Evolutionary conservation across 2,113 vertebrate species (phyloP).

Genomic region (Percina caprodes): DNA sequence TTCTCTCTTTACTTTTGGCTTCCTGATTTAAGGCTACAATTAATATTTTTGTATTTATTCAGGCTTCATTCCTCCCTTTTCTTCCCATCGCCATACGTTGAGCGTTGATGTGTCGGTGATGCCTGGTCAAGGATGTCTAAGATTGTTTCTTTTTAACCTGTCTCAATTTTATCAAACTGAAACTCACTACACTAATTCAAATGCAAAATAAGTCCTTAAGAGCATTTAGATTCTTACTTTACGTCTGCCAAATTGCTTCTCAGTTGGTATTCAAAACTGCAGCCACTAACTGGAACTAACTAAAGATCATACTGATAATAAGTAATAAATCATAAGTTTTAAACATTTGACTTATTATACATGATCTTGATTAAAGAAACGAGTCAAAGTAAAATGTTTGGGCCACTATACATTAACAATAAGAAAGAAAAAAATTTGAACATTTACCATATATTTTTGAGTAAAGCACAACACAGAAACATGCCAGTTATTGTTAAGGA

Average conservation of each 20-base stretch:
- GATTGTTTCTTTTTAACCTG: background rate
- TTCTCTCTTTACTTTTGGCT: conserved; percentile 37
- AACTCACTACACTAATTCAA: background rate
- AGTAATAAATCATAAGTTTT: background rate
- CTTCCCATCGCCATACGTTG: background rate
- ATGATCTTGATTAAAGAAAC: background rate
- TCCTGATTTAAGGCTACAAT: background rate
- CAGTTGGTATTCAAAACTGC: background rate
- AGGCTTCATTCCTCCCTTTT: background rate
- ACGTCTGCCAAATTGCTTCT: background rate
- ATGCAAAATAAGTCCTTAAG: background rate
- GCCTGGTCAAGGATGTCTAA: no score
- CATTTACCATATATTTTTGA: background rate
- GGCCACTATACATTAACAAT: background rate
- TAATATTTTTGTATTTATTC: background rate
- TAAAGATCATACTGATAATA: background rate
- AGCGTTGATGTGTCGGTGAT: no score
- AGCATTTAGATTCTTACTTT: background rate
- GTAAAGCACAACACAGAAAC: background rate
- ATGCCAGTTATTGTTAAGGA: background rate
- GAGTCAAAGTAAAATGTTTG: background rate
- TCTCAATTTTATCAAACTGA: background rate
- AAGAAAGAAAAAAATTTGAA: background rate
- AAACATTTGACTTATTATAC: no score
- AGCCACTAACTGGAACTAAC: background rate